Base-by-base conservation (phyloP, 2,797 vertebrate species). In the Hypotaenidia philippensis region DNA sequence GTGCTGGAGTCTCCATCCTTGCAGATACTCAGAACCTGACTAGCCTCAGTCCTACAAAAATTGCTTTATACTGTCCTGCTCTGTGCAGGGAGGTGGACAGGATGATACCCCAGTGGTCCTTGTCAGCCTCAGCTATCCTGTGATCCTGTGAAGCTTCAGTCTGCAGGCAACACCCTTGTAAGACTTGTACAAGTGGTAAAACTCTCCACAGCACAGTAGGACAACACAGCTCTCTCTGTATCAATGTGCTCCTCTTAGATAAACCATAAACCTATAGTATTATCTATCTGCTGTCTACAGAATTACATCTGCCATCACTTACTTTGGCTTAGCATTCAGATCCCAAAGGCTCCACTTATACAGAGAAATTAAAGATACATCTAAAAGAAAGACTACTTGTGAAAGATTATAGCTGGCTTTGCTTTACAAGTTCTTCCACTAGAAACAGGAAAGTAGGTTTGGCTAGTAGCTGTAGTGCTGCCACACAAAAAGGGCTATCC, bases 211-310 rank as follows among this genome's bases (percentile, higher is more conserved):
- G 47, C 29, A 59, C 5, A 38, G 29, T 2, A 52, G 22, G 32
- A 72, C 25, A 68, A 36, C 4, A 26, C 8, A 74, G 29, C 9
- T 27, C 20, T 50, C 18, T n/a, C 13, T 0, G 0, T 32, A 25
- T 50, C n/a, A 69, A 31, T 12, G 10, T 31, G 36, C 18, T 44
- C 14, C 19, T 63, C 34, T 53, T 11, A 36, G 14, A 38, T 8
- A 66, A 85, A 70, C 10, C 47, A 89, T 34, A 87, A 70, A 53
- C 41, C 12, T 40, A 3, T 0, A 7, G 23, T 34, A 31, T 22
- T 64, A 29, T 29, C 21, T 38, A 44, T 1, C 25, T 57, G 27
- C 11, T 45, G 64, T 26, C 41, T 59, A 6, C 2, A 5, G 41
- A 74, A 81, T 55, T 44, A 70, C 55, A 26, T 8, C 10, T 5